phyloP scores from a whole-genome alignment of 2,797 vertebrate genomes.

The Eidolon dupreanum region DNA sequence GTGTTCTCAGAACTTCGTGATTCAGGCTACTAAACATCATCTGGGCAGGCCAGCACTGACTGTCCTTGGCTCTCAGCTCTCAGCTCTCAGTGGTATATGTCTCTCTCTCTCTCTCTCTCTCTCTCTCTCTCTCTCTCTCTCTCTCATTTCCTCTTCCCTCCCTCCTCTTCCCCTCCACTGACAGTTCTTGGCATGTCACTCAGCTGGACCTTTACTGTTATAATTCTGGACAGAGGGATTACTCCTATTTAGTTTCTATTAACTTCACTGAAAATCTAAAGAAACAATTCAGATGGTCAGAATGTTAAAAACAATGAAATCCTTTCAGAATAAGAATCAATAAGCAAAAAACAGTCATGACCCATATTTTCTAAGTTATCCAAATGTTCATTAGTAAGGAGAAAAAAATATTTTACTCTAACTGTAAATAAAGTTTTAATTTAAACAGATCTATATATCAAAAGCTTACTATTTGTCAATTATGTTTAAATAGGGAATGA shows the following conservation, averaged over 20 bases:
- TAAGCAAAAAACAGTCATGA: slow-evolving; percentile 30
- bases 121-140: not conserved
- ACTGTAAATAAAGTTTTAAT: slow-evolving; percentile 60
- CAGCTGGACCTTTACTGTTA: not conserved
- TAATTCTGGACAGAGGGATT: not conserved
- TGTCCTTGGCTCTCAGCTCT: not conserved
- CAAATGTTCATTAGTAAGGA: slow-evolving; percentile 53
- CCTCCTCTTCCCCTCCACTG: fast-evolving
- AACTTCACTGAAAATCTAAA: not conserved
- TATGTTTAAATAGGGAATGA: slow-evolving; percentile 51
- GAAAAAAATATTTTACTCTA: slow-evolving; percentile 51
- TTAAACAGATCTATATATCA: slow-evolving; percentile 20
- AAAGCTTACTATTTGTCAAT: slow-evolving; percentile 41
- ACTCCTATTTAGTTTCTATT: not conserved
- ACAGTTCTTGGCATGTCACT: not conserved
- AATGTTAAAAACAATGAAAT: slow-evolving; percentile 53
- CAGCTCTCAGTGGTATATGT: too few species aligned
- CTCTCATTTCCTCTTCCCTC: too few species aligned
- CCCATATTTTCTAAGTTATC: slow-evolving; percentile 37
- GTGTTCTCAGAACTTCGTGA: not conserved
- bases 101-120: too few species aligned
- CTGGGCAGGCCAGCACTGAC: not conserved
- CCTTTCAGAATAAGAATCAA: slow-evolving; percentile 54
- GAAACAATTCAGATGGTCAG: slow-evolving; percentile 5
- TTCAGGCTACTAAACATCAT: not conserved